Evolutionary conservation across 1,140 invertebrate species (phyloP).

Genomic region (Eueides isabella): DNA sequence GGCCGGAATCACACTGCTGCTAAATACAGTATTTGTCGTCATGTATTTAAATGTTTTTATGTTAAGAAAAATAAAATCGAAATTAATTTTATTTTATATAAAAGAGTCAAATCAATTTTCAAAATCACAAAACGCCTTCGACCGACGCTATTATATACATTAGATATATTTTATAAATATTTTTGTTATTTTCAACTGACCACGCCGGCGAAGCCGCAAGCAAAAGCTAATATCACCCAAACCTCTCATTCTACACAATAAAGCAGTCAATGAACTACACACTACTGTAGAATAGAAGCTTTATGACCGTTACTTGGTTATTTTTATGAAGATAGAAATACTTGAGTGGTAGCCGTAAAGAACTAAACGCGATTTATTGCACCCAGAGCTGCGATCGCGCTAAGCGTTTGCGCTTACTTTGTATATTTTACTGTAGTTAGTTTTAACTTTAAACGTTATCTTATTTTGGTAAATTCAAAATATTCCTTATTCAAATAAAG

Average conservation of each 20-base stretch:
- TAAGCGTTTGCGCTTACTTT: background rate
- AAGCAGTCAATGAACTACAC: background rate
- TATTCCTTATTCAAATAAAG: too few relatives aligned
- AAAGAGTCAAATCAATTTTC: too few relatives aligned
- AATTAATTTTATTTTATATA: too few relatives aligned
- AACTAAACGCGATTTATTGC: background rate
- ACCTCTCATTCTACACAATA: background rate
- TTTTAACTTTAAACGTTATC: background rate
- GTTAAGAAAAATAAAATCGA: too few relatives aligned
- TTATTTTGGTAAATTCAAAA: background rate
- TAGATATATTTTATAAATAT: too few relatives aligned
- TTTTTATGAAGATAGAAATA: conserved; percentile 15
- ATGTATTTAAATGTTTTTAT: too few relatives aligned
- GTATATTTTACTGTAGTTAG: conserved; percentile 1
- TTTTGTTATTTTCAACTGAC: background rate
- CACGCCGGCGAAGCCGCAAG: background rate
- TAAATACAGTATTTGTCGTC: too few relatives aligned
- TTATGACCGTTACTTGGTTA: background rate
- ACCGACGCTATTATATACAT: too few relatives aligned
- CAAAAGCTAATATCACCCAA: background rate
- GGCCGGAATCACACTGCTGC: too few relatives aligned
- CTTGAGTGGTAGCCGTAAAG: conserved; percentile 1
- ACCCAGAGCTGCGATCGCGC: conserved; percentile 4
- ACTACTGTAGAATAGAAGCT: background rate
- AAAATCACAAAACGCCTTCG: too few relatives aligned